Conservation (phyloP, 1,140 invertebrate genomes). For the Bombus affinis region DNA sequence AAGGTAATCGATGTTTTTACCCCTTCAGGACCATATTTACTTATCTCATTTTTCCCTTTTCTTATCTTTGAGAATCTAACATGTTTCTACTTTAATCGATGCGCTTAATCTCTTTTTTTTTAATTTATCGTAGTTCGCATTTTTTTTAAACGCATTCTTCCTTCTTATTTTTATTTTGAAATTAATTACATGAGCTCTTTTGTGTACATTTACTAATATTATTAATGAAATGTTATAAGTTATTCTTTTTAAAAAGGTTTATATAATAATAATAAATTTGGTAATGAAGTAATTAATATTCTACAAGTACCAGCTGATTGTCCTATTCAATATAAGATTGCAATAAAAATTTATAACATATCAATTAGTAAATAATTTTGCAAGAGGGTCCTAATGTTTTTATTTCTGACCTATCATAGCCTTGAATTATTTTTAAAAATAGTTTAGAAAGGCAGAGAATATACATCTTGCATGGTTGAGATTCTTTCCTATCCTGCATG, state of each 20-base stretch:
- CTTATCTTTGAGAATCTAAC: not conserved
- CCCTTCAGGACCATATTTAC: not conserved
- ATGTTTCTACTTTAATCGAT: too few relatives aligned
- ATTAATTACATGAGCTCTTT: not conserved
- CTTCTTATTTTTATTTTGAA: not conserved
- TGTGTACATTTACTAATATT: too few relatives aligned
- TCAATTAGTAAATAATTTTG: not conserved
- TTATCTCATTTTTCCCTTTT: not conserved
- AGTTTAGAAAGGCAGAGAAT: not conserved
- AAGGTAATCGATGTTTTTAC: constrained; percentile 32
- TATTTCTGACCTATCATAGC: not conserved
- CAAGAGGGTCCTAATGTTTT: not conserved
- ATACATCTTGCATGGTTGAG: not conserved
- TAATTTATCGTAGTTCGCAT: not conserved
- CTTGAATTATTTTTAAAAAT: not conserved
- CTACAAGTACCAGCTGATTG: not conserved
- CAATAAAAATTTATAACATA: not conserved
- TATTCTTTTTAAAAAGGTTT: too few relatives aligned
- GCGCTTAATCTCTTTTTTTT: too few relatives aligned
- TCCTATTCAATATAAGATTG: not conserved
- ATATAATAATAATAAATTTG: not conserved
- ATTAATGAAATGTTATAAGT: not conserved
- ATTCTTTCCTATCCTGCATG: not conserved
- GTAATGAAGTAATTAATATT: not conserved
- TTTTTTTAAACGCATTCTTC: not conserved